These are phyloP conservation scores for Cryptoprocta ferox DNA, from an alignment of 2,797 vertebrate genomes.

Conservation along the genomic window DNA sequence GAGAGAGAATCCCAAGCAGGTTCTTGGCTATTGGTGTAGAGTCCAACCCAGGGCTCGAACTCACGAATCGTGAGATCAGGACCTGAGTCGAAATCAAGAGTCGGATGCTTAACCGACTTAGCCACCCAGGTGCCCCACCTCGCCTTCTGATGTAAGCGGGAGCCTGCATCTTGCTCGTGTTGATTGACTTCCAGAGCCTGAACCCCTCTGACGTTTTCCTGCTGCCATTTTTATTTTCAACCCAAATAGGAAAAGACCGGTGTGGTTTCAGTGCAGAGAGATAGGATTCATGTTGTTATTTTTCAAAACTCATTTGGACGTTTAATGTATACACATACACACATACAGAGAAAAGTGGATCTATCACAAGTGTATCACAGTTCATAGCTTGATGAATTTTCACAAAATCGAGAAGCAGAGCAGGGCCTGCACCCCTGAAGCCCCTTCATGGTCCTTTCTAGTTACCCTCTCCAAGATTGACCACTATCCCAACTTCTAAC, in stretches of 20 bases:
- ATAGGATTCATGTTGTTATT: constrained; percentile 63
- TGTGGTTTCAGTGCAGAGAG: constrained; percentile 20
- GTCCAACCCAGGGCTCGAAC: too few relatives aligned
- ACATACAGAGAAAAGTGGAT: background rate
- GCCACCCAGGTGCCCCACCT: too few relatives aligned
- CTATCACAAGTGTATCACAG: background rate
- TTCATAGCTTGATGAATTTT: background rate
- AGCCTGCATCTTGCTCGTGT: background rate
- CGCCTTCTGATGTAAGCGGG: background rate
- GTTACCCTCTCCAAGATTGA: background rate
- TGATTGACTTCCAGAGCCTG: constrained; percentile 18
- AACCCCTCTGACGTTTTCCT: constrained; percentile 18
- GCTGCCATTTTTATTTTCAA: constrained; percentile 61
- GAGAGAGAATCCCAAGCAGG: too few relatives aligned
- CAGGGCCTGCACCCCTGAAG: background rate
- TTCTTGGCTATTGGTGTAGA: too few relatives aligned
- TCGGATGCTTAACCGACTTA: too few relatives aligned
- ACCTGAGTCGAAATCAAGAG: too few relatives aligned
- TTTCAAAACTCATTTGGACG: constrained; percentile 24
- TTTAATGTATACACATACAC: background rate
- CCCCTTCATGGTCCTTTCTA: accelerated
- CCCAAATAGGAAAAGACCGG: constrained; percentile 64
- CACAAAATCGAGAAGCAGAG: background rate
- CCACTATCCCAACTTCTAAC: background rate
- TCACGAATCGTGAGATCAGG: too few relatives aligned